Base-by-base conservation (phyloP, 2,113 vertebrate genomes). In the Pyrgilauda ruficollis region DNA sequence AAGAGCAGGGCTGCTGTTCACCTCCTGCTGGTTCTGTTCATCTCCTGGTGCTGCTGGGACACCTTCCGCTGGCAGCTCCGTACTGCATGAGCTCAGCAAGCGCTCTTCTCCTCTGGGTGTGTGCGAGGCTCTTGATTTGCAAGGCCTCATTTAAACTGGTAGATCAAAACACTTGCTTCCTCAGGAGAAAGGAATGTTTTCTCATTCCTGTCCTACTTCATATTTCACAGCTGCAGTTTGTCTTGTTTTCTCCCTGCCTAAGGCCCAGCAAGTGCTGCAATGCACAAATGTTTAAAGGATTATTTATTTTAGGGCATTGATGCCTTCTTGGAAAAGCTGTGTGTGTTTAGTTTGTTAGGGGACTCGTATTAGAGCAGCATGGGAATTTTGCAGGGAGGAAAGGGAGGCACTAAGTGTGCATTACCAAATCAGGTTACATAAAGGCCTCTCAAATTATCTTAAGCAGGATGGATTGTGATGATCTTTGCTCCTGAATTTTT, bases 161-260 rank as follows among this genome's bases (percentile, higher is more conserved):
- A 77, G 59, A 88, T 97, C 59, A 90, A 88, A 96, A 86, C 4
- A 30, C 72, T 83, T 62, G 39, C 87, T 92, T 96, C 87, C 96
- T 90, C 64, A 24, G 88, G 93, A 96, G 93, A 95, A 96, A 94
- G 90, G 94, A 96, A 91, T 93, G 91, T 95, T 96, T 96, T 96
- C 79, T 91, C 64, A 83, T 94, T 96, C 90, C 70, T 94, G 87
- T 94, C 82, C 89, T 49, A 82, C 90, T 96, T 95, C 70, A 70
- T 91, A 91, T 96, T 95, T 96, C 93, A 94, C 89, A 96, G 95
- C 81, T 85, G 87, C 63, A 90, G 70, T 96, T 94, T 77, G 84
- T 87, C 93, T 89, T 95, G 81, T 95, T 96, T 83, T 91, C 70
- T 43, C 30, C 20, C 62, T 66, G 91, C 94, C 91, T 87, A 91